Percentiles rank a stretch among this genome's conserved stretches.
These are phyloP conservation scores for Dryas iulia DNA, from an alignment of 1,140 invertebrate species.

Conservation along the genomic window DNA sequence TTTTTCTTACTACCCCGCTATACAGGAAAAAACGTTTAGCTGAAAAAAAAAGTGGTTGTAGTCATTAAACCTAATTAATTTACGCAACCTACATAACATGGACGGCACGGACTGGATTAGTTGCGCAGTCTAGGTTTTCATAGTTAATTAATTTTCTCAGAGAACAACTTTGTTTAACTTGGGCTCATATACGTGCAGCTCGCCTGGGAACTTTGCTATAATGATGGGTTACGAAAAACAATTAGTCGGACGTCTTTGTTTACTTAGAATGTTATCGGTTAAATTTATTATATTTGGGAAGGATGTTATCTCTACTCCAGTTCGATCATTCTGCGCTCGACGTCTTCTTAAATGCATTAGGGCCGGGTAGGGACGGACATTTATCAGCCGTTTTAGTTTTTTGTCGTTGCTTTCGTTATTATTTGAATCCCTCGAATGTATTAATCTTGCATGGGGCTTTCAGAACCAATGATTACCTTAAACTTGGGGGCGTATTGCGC, in stretches of 20 bases:
- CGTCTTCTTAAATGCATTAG: conserved; percentile 50
- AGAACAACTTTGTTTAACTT: conserved; percentile 50
- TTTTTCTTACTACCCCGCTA: too few relatives aligned
- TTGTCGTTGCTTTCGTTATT: conserved; percentile 72
- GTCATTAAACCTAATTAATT: conserved; percentile 38
- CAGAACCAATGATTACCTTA: conserved; percentile 71
- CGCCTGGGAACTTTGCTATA: conserved; percentile 48
- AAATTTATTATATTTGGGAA: conserved; percentile 77
- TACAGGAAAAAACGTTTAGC: too few relatives aligned
- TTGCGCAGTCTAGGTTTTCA: conserved; percentile 41
- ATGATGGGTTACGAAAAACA: conserved; percentile 68
- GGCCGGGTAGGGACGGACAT: conserved; percentile 67
- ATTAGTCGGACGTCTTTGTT: conserved; percentile 69
- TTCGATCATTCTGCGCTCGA: conserved; percentile 55
- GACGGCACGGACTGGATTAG: conserved; percentile 32
- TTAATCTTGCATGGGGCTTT: conserved; percentile 72
- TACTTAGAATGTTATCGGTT: conserved; percentile 66
- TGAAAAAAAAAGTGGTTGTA: conserved; percentile 16
- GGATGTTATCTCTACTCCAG: conserved; percentile 60
- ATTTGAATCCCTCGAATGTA: conserved; percentile 70
- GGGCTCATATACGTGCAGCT: conserved; percentile 32
- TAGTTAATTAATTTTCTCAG: conserved; percentile 50
- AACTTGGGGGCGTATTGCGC: conserved; percentile 74
- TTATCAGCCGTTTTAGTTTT: conserved; percentile 75
- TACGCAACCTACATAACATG: conserved; percentile 31